Percentiles rank a stretch among this genome's conserved stretches.
These are phyloP conservation scores for Erpobdella octoculata DNA, from an alignment of 2,888 invertebrate genomes.

Conservation along the genomic window DNA sequence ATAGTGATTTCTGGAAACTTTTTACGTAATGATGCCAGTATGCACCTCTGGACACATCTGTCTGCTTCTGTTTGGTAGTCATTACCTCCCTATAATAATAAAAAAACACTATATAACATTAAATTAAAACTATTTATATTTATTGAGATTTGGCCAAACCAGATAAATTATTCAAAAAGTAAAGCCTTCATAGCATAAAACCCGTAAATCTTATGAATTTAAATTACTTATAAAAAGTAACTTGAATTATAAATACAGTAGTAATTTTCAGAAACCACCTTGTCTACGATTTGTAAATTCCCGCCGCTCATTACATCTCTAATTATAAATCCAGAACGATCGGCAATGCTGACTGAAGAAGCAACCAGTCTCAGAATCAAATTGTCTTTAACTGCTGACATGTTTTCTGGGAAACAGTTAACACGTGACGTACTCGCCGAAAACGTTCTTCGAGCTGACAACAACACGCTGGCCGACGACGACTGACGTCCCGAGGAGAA, in stretches of 20 bases:
- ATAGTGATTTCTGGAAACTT: slow-evolving; percentile 64
- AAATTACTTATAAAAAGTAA: not conserved
- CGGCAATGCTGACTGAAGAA: slow-evolving; percentile 70
- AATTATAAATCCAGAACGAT: slow-evolving; percentile 78
- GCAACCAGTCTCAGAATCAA: slow-evolving; percentile 58
- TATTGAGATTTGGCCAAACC: no score
- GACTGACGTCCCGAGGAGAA: no score
- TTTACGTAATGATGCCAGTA: slow-evolving; percentile 73
- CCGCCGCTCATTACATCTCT: slow-evolving; percentile 81
- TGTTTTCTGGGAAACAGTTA: no score
- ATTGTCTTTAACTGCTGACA: not conserved
- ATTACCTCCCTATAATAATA: slow-evolving; percentile 59
- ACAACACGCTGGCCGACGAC: no score
- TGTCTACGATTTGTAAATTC: slow-evolving; percentile 81
- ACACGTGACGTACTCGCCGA: no score
- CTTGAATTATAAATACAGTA: no score
- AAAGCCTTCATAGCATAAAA: not conserved
- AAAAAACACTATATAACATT: not conserved
- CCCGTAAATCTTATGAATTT: slow-evolving; percentile 62
- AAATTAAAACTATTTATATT: no score
- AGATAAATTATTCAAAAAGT: no score
- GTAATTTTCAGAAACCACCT: slow-evolving; percentile 52
- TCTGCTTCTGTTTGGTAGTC: slow-evolving; percentile 98
- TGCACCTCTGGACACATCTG: slow-evolving; percentile 84
- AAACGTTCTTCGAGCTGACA: no score